Evolutionary conservation across 2,113 vertebrate genomes (phyloP), one percentile per base, ranked within the genome.

Genomic region (Pluvialis apricaria): DNA sequence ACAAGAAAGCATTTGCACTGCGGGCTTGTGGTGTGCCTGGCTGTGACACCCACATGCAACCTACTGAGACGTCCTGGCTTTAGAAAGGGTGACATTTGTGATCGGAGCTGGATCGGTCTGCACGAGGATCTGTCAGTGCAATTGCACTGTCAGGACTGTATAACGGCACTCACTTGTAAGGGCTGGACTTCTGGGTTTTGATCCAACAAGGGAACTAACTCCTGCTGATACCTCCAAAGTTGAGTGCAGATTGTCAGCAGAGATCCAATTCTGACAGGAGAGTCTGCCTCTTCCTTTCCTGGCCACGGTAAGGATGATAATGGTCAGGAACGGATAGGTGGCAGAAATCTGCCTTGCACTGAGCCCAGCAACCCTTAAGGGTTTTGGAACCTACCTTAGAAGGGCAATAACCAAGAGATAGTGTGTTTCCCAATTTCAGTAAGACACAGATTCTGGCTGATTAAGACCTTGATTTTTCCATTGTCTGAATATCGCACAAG

Each of bases 291-390:
- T 84, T 78, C 26, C 49, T 70, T 82, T 90, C 31, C 75, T 75
- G 65, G 22, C 3, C 4, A 20, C 29, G 19, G 9, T 31, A 25
- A 21, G n/a, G 52, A 6, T 66, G 34, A 20, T 32, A 44, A n/a
- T 6, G 38, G 24, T 52, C 34, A 72, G 52, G 40, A 79, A 54
- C 0, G 1, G 52, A 68, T 13, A 61, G 15, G n/a, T 2, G 5
- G 52, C 40, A 72, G 31, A 54, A 61, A 72, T 18, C 34, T 71
- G 34, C 20, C 58, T 78, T 3, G 3, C 44, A 6, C 29, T 70
- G 36, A 44, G 26, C 26, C 45, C 40, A 78, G 60, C 0, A 0
- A 60, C 18, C 2, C 29, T 40, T 75, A 40, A 52, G 31, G 28
- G 2, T 91, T 79, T 91, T 65, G 57, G 28, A 25, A 75, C 11